phyloP scores from a whole-genome alignment of 2,888 invertebrate species.

The Cetonia aurata region DNA sequence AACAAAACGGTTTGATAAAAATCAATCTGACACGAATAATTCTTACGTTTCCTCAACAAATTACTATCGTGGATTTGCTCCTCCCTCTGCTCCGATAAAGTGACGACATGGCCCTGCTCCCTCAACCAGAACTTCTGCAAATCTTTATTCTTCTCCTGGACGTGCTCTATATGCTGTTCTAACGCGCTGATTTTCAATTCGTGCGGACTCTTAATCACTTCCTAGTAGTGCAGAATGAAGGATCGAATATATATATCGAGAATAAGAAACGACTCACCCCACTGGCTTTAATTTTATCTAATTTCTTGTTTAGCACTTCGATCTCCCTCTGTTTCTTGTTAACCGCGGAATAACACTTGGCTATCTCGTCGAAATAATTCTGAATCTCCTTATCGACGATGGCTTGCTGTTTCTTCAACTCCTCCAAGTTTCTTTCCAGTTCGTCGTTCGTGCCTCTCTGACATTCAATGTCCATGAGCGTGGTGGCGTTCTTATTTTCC shows the following conservation, averaged over 20 bases:
- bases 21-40: too few relatives aligned
- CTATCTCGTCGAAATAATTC: constrained; percentile 65
- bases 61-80: constrained; percentile 77
- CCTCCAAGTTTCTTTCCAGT: constrained; percentile 61
- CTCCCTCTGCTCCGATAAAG: constrained; percentile 77
- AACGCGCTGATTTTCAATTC: constrained; percentile 75
- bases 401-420: constrained; percentile 61
- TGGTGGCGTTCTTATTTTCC: constrained; percentile 73
- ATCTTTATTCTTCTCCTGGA: constrained; percentile 73
- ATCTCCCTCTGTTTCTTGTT: constrained; percentile 69
- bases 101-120: constrained; percentile 79
- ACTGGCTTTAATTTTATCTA: constrained; percentile 67
- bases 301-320: constrained; percentile 68
- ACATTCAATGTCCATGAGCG: constrained; percentile 72
- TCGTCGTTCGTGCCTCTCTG: constrained; percentile 60
- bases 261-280: constrained; percentile 63
- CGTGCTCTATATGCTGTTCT: constrained; percentile 74
- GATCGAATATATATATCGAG: too few relatives aligned
- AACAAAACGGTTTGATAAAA: background rate
- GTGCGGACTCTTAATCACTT: constrained; percentile 64
- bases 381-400: constrained; percentile 66
- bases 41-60: constrained; percentile 78
- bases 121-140: constrained; percentile 83
- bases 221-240: background rate
- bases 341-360: constrained; percentile 65